Conservation (phyloP, 2,888 invertebrate species). For the Eupithecia abbreviata region DNA sequence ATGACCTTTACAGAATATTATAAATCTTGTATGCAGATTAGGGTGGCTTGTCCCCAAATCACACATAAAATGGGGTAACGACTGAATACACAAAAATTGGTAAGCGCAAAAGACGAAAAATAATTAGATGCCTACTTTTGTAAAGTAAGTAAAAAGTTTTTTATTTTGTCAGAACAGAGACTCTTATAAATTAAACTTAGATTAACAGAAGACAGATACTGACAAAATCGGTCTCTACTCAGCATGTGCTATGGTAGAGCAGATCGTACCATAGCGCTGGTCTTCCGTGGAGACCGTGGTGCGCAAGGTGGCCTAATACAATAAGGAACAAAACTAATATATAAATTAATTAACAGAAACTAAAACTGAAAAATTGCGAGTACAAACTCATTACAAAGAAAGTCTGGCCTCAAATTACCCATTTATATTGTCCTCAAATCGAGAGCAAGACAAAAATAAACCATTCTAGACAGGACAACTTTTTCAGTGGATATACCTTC, state of each 20-base stretch:
- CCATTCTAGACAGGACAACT: not conserved
- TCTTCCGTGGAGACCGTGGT: too few relatives aligned
- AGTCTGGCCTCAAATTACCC: not conserved
- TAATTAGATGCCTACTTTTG: not conserved
- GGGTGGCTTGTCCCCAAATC: not conserved
- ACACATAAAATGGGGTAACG: not conserved
- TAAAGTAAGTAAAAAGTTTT: too few relatives aligned
- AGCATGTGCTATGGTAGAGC: too few relatives aligned
- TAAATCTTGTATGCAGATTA: not conserved
- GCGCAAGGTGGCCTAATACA: too few relatives aligned
- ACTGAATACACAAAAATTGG: not conserved
- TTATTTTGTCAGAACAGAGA: too few relatives aligned
- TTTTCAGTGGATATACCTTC: slow-evolving; percentile 9
- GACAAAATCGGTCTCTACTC: too few relatives aligned
- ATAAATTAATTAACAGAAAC: too few relatives aligned
- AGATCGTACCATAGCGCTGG: too few relatives aligned
- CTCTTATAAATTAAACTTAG: too few relatives aligned
- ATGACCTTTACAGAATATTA: not conserved
- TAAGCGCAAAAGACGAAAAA: not conserved
- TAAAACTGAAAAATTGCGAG: too few relatives aligned
- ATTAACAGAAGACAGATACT: too few relatives aligned
- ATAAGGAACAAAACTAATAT: too few relatives aligned
- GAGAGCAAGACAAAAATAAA: slow-evolving; percentile 13
- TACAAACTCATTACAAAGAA: not conserved
- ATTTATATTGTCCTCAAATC: not conserved